Evolutionary conservation across 2,797 vertebrate species (phyloP).

Genomic region (Hyperoplus lanceolatus): DNA sequence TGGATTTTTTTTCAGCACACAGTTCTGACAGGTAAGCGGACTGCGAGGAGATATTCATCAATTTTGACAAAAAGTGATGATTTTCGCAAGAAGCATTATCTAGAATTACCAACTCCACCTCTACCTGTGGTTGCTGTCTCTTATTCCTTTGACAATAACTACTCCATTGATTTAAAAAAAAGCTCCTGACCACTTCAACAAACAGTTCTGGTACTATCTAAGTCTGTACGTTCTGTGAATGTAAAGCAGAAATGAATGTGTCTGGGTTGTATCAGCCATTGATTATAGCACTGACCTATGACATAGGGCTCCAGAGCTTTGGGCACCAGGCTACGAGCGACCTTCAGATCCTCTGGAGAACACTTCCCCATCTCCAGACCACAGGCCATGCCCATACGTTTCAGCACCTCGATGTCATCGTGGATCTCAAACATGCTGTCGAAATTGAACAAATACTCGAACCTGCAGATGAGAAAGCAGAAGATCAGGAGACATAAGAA

Average conservation of each 20-base stretch:
- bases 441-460: conserved; percentile 99
- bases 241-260: neutral
- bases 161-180: neutral
- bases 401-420: conserved; percentile 98
- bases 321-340: conserved; percentile 94
- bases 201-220: too few relatives aligned
- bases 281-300: conserved; percentile 88
- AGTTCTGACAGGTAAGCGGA: too few relatives aligned
- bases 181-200: neutral
- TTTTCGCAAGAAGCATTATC: too few relatives aligned
- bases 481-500: neutral
- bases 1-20: too few relatives aligned
- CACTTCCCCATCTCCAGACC: conserved; percentile 97
- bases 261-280: too few relatives aligned
- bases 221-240: neutral
- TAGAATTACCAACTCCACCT: too few relatives aligned
- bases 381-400: conserved; percentile 99
- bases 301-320: conserved; percentile 99
- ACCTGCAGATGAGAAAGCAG: conserved; percentile 82
- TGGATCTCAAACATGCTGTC: conserved; percentile 99
- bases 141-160: neutral
- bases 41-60: too few relatives aligned
- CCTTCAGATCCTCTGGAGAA: conserved; percentile 95
- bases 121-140: neutral
- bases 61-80: too few relatives aligned